Conservation (phyloP, 2,113 vertebrate species). For the Laticauda colubrina region DNA sequence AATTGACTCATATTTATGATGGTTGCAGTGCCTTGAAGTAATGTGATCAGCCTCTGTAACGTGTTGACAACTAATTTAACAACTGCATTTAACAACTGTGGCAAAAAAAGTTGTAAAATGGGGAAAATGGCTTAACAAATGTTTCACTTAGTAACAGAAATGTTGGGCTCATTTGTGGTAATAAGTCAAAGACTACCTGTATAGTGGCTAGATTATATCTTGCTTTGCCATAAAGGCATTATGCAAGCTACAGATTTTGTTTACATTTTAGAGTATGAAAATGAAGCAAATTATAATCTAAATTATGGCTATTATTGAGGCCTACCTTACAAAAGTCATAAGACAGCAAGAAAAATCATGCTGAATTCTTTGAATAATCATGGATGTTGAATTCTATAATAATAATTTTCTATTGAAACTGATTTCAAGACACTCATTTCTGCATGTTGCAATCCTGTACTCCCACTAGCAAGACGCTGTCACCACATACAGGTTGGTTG, state of each 20-base stretch:
- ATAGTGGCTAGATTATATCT: not conserved
- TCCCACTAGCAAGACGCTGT: not conserved
- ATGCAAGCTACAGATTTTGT: not conserved
- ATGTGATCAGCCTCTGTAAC: not conserved
- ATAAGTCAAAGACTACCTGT: not conserved
- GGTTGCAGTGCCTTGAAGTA: not conserved
- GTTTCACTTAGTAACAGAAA: not conserved
- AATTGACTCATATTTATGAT: not conserved
- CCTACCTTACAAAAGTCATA: not conserved
- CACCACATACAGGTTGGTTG: not conserved
- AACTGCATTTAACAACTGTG: not conserved
- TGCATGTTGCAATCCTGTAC: not conserved
- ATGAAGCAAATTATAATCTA: not conserved
- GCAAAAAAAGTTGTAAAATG: not conserved
- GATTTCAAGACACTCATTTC: not conserved
- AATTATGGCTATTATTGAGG: not conserved
- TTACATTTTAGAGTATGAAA: not conserved
- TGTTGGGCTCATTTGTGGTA: not conserved
- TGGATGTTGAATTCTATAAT: not conserved
- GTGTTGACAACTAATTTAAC: not conserved
- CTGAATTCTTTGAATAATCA: not conserved
- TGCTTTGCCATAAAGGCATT: not conserved
- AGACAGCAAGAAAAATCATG: not conserved
- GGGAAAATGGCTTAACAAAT: not conserved
- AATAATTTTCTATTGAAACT: not conserved